Evolutionary conservation across 1,140 invertebrate genomes (phyloP).

Genomic region (Daktulosphaira vitifoliae): DNA sequence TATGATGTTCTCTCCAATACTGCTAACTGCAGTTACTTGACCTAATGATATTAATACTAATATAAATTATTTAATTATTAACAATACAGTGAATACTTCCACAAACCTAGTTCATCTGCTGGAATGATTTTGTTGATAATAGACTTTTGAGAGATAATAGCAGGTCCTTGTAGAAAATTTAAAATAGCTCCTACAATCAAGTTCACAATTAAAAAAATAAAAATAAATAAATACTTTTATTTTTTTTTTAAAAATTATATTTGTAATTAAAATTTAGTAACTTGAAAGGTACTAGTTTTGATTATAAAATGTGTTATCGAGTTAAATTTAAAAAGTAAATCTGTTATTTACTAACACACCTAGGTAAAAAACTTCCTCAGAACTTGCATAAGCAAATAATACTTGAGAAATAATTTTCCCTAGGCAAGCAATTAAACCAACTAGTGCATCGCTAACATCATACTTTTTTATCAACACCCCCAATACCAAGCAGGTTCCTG

Average conservation of each 20-base stretch:
- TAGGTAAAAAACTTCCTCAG: neutral
- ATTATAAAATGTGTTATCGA: too few relatives aligned
- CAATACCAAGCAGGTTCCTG: constrained; percentile 10
- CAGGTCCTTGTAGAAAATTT: constrained; percentile 25
- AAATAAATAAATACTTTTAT: too few relatives aligned
- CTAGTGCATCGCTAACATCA: constrained; percentile 2
- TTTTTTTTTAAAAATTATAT: too few relatives aligned
- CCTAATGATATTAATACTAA: neutral
- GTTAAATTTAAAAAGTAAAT: too few relatives aligned
- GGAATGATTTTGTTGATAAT: constrained; percentile 26
- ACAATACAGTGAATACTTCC: too few relatives aligned
- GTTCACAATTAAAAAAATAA: too few relatives aligned
- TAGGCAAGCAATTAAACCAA: neutral
- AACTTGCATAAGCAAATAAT: neutral
- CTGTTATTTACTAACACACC: neutral
- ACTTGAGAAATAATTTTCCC: constrained; percentile 7
- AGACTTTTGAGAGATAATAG: constrained; percentile 18
- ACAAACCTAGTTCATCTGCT: constrained; percentile 5
- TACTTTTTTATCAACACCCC: neutral
- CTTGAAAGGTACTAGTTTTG: too few relatives aligned
- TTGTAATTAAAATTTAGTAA: too few relatives aligned
- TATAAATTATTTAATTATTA: too few relatives aligned
- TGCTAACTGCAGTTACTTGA: constrained; percentile 5
- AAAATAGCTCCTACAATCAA: neutral
- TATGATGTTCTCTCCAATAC: constrained; percentile 15